Conservation (phyloP, 2,888 invertebrate species). For the Lasioglossum villosulum region DNA sequence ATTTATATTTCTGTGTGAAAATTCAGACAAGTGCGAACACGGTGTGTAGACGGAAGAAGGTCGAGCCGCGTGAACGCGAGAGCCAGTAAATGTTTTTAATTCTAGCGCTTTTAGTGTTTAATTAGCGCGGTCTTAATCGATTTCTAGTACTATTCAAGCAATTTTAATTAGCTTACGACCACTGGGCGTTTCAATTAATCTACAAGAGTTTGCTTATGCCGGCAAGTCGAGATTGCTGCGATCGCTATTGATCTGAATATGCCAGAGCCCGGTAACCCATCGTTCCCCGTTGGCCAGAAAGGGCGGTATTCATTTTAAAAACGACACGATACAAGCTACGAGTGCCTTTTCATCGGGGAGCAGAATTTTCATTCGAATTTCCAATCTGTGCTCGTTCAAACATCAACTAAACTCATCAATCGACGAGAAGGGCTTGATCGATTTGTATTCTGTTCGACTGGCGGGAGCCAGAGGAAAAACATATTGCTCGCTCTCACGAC, state of each 20-base stretch:
- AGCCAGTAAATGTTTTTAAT: no score
- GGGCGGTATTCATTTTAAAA: conserved; percentile 14
- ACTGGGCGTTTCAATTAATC: neutral
- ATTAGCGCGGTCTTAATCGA: neutral
- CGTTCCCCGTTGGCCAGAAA: neutral
- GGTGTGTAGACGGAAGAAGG: no score
- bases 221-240: neutral
- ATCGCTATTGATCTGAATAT: conserved; percentile 22
- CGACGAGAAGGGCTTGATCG: neutral
- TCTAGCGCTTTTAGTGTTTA: neutral
- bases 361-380: conserved; percentile 38
- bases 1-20: neutral
- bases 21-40: neutral
- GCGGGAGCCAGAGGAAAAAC: neutral
- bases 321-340: conserved; percentile 32
- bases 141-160: neutral
- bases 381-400: conserved; percentile 24
- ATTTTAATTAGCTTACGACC: neutral
- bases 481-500: neutral
- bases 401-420: conserved; percentile 32
- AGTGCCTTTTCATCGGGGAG: conserved; percentile 39
- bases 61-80: no score
- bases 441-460: neutral
- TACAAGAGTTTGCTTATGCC: neutral
- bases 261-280: neutral